Evolutionary conservation across 2,888 invertebrate species (phyloP).

Genomic region (Cryptocephalus moraei): DNA sequence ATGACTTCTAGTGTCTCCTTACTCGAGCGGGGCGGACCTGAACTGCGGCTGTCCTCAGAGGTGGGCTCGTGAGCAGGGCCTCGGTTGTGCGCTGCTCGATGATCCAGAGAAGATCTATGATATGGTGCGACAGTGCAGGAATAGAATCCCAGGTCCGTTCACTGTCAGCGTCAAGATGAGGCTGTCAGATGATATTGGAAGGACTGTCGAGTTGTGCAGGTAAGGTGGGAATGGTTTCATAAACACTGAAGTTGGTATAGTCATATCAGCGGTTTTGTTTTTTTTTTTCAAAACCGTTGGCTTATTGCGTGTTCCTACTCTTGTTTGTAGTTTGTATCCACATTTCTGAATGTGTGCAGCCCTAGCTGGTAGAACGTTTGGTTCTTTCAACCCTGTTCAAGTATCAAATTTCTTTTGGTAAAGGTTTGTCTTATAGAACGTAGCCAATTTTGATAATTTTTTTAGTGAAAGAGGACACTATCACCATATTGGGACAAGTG

Average conservation of each 20-base stretch:
- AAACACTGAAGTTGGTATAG: too few species aligned
- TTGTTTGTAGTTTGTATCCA: too few species aligned
- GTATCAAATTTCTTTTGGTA: too few species aligned
- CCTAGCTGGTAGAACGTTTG: too few species aligned
- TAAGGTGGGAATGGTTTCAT: constrained; percentile 42
- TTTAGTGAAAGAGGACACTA: too few species aligned
- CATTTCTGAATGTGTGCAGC: too few species aligned
- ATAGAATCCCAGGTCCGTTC: constrained; percentile 61
- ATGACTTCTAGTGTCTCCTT: constrained; percentile 53
- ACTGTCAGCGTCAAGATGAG: constrained; percentile 90
- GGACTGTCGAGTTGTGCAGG: constrained; percentile 66
- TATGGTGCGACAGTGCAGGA: constrained; percentile 66
- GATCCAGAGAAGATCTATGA: constrained; percentile 77
- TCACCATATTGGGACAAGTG: too few species aligned
- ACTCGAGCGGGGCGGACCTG: constrained; percentile 81
- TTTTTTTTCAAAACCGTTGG: neutral
- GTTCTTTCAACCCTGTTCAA: too few species aligned
- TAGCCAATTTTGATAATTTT: too few species aligned
- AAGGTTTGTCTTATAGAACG: too few species aligned
- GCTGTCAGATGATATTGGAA: constrained; percentile 55
- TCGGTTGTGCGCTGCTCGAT: constrained; percentile 73
- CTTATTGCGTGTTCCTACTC: neutral
- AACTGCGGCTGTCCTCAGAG: constrained; percentile 97
- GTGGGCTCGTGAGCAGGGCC: constrained; percentile 88
- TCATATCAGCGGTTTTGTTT: neutral